Evolutionary conservation across 2,113 vertebrate genomes (phyloP), one percentile per base, ranked within the genome.

Genomic region (Vireo altiloquus): DNA sequence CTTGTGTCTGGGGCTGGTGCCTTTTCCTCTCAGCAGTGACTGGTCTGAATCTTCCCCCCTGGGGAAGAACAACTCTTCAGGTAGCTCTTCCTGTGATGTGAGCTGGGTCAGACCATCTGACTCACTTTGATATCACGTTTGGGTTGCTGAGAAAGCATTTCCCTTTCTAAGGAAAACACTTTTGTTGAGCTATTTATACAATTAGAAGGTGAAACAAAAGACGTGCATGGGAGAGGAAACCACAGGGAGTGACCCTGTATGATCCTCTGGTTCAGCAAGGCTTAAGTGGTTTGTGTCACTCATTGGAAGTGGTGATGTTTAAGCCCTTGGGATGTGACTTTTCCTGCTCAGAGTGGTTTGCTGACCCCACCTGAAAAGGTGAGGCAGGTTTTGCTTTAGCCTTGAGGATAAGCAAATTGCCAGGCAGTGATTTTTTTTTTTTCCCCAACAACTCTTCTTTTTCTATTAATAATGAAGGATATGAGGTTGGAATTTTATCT

Each of bases 31-130:
- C 2, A 0, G 37, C 47, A 66, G 15, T 46, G 40, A n/a, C 46
- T 49, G 53, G 2, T 24, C 24, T 63, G 75, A 74, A 24, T 27
- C 8, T 50, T 19, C 3, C 7, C 33, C 57, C 1, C 0, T 1
- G 49, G 46, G 50, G 33, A 59, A 72, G 33, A 71, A 23, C 22
- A 22, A 0, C 75, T 50, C 42, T 30, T 47, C 63, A 59, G 64
- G 54, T 50, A 56, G 21, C 28, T 78, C n/a, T 57, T 70, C 17
- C 75, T 5, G 0, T 74, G 23, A 69, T 0, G 1, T n/a, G 72
- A 80, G 30, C 13, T 24, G 28, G 23, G 59, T 9, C 63, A 39
- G 53, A 27, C 44, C 21, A 1, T 46, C 39, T 81, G 82, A 69
- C 82, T 92, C 64, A 47, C 39, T 83, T 27, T 2, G 60, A 25